Conservation (phyloP, 2,113 vertebrate genomes). For the Phaethon lepturus region DNA sequence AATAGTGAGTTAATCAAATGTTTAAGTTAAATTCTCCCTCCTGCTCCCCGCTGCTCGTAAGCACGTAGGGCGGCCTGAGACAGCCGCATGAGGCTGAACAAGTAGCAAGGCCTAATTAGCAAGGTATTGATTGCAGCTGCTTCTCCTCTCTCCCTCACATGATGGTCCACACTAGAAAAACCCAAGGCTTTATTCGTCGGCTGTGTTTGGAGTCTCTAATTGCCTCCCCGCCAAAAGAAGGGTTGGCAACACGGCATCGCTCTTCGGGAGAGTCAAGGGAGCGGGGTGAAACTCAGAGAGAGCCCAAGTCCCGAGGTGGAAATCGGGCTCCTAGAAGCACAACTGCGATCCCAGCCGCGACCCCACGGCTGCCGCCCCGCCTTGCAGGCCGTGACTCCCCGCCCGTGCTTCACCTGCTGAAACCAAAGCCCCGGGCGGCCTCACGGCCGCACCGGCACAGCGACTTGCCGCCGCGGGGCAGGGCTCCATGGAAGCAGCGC, state of each 20-base stretch:
- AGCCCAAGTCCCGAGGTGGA: neutral
- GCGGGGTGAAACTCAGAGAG: neutral
- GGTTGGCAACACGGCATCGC: rapidly evolving
- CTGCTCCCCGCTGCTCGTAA: neutral
- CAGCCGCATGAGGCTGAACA: neutral
- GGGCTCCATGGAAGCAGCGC: rapidly evolving
- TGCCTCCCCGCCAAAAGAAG: neutral
- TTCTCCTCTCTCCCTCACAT: neutral
- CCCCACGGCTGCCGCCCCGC: neutral
- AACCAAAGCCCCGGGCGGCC: neutral
- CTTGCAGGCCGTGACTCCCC: neutral
- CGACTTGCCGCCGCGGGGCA: rapidly evolving
- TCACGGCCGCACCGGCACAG: neutral
- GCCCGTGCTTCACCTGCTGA: neutral
- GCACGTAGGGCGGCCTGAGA: neutral
- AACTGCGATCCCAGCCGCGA: neutral
- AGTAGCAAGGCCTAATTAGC: neutral
- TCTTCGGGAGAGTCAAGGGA: neutral
- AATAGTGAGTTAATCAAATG: neutral
- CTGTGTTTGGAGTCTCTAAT: neutral
- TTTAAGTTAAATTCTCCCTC: constrained; percentile 1
- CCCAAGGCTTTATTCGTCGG: neutral
- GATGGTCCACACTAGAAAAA: neutral
- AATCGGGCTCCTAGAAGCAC: neutral
- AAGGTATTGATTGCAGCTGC: neutral